Percentiles rank a stretch among this genome's conserved stretches.
These are phyloP conservation scores for Cephus nigrinus DNA, from an alignment of 2,888 invertebrate species.

Conservation along the genomic window DNA sequence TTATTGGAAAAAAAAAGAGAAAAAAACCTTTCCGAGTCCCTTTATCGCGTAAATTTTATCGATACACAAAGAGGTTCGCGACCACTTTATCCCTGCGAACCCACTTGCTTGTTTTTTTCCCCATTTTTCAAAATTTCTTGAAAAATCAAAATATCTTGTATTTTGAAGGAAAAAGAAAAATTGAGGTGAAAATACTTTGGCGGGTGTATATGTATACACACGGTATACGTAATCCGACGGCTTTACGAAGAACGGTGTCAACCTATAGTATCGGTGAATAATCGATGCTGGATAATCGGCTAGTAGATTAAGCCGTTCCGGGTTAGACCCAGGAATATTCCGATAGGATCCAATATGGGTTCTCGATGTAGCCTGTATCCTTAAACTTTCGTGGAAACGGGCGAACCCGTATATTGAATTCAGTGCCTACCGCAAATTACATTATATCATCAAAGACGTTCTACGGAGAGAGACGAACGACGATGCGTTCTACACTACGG, in stretches of 20 bases:
- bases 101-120: background rate
- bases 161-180: background rate
- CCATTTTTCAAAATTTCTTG: background rate
- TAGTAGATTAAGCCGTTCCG: background rate
- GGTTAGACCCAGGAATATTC: background rate
- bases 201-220: no score
- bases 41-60: background rate
- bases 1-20: background rate
- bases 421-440: conserved; percentile 15
- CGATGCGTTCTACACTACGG: background rate
- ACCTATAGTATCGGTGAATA: background rate
- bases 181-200: background rate
- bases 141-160: background rate
- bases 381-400: conserved; percentile 17
- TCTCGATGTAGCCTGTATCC: background rate
- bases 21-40: background rate
- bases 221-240: background rate
- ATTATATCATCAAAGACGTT: conserved; percentile 15
- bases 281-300: background rate
- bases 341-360: background rate
- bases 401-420: conserved; percentile 6
- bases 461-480: background rate
- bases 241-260: background rate
- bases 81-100: background rate
- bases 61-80: background rate